Evolutionary conservation across 2,113 vertebrate species (phyloP).

Genomic region (Casuarius casuarius): DNA sequence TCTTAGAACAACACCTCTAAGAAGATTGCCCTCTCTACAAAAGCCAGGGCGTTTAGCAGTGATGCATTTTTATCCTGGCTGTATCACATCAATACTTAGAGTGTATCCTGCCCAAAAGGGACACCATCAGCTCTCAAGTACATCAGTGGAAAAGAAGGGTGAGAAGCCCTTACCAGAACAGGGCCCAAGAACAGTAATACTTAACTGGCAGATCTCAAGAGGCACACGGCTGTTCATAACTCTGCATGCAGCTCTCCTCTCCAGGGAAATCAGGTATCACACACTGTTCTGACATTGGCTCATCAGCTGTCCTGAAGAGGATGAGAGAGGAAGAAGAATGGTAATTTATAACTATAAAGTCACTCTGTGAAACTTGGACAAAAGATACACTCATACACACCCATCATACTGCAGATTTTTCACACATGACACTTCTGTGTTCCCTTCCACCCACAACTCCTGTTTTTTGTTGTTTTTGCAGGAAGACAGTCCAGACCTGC

Average conservation of each 20-base stretch:
- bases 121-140: neutral
- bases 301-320: neutral
- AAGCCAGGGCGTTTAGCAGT: neutral
- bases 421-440: neutral
- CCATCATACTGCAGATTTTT: slow-evolving; percentile 26
- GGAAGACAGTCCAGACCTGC: neutral
- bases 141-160: neutral
- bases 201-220: neutral
- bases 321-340: neutral
- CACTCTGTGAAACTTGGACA: neutral
- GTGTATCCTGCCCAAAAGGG: neutral
- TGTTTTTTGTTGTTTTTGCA: neutral
- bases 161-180: neutral
- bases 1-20: neutral
- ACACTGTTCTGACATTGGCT: neutral
- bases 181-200: neutral
- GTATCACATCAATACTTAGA: neutral
- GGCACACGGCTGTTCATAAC: neutral
- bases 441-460: neutral
- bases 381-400: neutral
- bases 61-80: neutral
- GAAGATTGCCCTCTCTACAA: neutral
- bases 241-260: neutral
- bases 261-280: neutral
- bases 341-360: neutral